Evolutionary conservation across 2,113 vertebrate species (phyloP), one percentile per base, ranked within the genome.

Genomic region (Sinocyclocheilus rhinocerous): DNA sequence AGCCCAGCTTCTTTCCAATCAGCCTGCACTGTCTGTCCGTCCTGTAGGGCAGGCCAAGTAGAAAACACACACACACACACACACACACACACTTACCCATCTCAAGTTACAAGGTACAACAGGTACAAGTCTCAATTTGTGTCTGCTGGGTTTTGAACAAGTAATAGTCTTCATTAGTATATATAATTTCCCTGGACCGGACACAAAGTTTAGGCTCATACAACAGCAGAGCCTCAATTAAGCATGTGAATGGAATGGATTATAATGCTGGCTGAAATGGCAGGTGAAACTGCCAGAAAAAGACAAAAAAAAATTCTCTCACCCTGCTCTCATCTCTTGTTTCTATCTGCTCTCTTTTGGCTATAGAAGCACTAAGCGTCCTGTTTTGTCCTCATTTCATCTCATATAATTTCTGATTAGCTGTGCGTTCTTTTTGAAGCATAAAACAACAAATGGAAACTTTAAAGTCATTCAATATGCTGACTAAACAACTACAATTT

Each of bases 1-100:
- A 73, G 79, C 42, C 83, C 84, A 80, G 73, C 73, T 78, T 81
- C 67, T 52, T 81, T 86, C 84, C 79, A 70, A 52, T 83, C 79
- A 85, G 24, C 65, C 86, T 36, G 42, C 79, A 77, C 57, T 29
- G n/a, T 39, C 72, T 78, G 88, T 55, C 61, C 67, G 4, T 84
- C 85, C 76, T 81, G 33, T 36, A 70, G 70, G 26, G 48, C 22
- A 0, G 45, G 45, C 26, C 63, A 15, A 52, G 11, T 13, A 18
- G 48, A 83, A 24, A 57, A 72, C 11, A 72, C 15, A 82, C 24
- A n/a, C 57, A 79, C 16, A 57, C 55, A 42, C 42, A 42, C 42
- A 42, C 42, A 70, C n/a, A 81, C 16, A 8, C 18, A 79, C 26
- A 57, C 55, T 52, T 48, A 12, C 36, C 24, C 22, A 42, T 63